phyloP scores from a whole-genome alignment of 2,888 invertebrate species.

The Lymantria monacha region DNA sequence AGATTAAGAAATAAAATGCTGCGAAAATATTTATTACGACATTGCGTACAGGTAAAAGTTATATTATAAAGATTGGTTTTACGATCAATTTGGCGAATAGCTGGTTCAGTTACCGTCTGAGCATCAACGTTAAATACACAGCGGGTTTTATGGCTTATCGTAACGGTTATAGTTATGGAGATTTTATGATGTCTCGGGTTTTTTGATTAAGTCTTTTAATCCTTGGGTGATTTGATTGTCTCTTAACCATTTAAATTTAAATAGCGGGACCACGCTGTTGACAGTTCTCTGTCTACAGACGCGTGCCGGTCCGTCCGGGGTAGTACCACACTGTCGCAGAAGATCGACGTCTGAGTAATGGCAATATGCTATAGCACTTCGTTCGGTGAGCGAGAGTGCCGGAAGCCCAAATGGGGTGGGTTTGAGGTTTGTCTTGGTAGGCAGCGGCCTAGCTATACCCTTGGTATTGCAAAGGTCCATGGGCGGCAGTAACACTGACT shows the following conservation, averaged over 20 bases:
- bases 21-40: constrained; percentile 27
- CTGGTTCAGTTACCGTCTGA: constrained; percentile 27
- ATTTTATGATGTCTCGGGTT: constrained; percentile 1
- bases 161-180: constrained; percentile 4
- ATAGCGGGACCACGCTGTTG: no score
- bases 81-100: constrained; percentile 51
- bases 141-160: constrained; percentile 7
- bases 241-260: neutral
- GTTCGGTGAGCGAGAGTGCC: no score
- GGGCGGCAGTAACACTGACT: no score
- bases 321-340: no score
- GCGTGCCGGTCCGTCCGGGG: no score
- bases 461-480: no score
- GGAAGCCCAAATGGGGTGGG: no score
- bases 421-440: no score
- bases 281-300: no score
- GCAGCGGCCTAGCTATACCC: no score
- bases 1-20: constrained; percentile 24
- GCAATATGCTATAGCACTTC: no score
- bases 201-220: constrained; percentile 8
- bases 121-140: constrained; percentile 27
- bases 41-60: constrained; percentile 4
- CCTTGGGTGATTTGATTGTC: constrained; percentile 6
- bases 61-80: constrained; percentile 33
- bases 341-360: no score